These are phyloP conservation scores for Sparidentex hasta DNA, from an alignment of 2,797 vertebrate genomes.

Conservation along the genomic window DNA sequence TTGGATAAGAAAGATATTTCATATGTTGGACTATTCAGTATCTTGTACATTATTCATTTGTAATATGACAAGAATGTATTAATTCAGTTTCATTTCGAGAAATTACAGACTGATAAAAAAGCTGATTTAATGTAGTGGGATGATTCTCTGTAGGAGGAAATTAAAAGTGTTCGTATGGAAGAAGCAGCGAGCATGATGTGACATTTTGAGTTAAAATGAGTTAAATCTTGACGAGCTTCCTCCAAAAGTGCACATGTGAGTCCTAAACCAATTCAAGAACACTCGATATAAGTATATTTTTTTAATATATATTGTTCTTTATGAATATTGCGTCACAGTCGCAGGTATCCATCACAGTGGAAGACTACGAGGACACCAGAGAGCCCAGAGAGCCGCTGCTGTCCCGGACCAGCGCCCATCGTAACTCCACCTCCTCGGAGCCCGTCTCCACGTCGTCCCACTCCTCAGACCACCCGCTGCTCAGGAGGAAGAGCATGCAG, in stretches of 20 bases:
- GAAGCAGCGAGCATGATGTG: too few relatives aligned
- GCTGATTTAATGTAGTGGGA: slow-evolving; percentile 31
- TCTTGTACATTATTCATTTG: slow-evolving; percentile 29
- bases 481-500: slow-evolving; percentile 91
- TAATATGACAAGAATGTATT: slow-evolving; percentile 18
- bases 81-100: slow-evolving; percentile 11
- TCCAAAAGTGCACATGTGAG: too few relatives aligned
- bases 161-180: not conserved
- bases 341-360: slow-evolving; percentile 89
- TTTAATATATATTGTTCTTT: too few relatives aligned
- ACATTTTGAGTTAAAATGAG: too few relatives aligned
- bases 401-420: slow-evolving; percentile 82
- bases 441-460: slow-evolving; percentile 85
- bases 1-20: not conserved
- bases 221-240: too few relatives aligned
- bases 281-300: too few relatives aligned
- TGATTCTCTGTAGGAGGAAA: slow-evolving; percentile 11
- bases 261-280: too few relatives aligned
- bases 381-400: slow-evolving; percentile 87
- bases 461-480: slow-evolving; percentile 87
- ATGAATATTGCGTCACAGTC: slow-evolving; percentile 74
- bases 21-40: slow-evolving; percentile 1
- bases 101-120: not conserved
- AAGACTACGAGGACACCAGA: slow-evolving; percentile 89
- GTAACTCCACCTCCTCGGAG: slow-evolving; percentile 89